Evolutionary conservation across 2,113 vertebrate species (phyloP), one percentile per base, ranked within the genome.

Genomic region (Silurus asotus): DNA sequence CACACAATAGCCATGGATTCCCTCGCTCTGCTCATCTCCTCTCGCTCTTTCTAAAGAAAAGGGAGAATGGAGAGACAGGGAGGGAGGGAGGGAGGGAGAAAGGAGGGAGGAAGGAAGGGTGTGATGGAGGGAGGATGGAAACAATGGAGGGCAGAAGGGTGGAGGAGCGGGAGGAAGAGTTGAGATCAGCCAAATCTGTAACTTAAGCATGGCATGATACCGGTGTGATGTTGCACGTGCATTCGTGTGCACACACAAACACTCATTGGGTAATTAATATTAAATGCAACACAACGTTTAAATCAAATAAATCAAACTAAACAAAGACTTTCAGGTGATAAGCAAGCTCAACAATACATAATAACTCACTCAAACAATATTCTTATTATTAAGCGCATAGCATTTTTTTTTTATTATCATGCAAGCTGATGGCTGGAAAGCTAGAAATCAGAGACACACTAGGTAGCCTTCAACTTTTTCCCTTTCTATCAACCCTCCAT

Each of bases 1-100:
- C 94, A 95, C 93, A 95, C 94, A 95, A 95, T 95, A 93, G 94
- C 89, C 91, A 90, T 78, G 88, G 90, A 95, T 94, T 95, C 94
- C 95, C 94, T 95, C 93, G 84, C 89, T 90, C 87, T 84, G 89
- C 89, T 90, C 89, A 88, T 89, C 89, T 90, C 89, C 81, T 90
- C 87, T 90, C 75, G 59, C 87, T 88, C 86, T 89, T 87, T 91
- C 84, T 89, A 88, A 88, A 93, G 93, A 94, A 88, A 87, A 88
- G 84, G 87, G 80, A 87, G 90, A 91, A 91, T 92, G 84, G 83
- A 82, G 84, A 88, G 84, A 89, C 90, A 86, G 86, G 80, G 81
- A 58, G 64, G 62, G 78, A 64, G 74, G 58, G 74, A 74, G 62
- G 76, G 59, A 75, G 62, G 19, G 48, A 77, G 62, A 65, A 78